Base-by-base conservation (phyloP, 2,113 vertebrate species). In the Varanus salvator region DNA sequence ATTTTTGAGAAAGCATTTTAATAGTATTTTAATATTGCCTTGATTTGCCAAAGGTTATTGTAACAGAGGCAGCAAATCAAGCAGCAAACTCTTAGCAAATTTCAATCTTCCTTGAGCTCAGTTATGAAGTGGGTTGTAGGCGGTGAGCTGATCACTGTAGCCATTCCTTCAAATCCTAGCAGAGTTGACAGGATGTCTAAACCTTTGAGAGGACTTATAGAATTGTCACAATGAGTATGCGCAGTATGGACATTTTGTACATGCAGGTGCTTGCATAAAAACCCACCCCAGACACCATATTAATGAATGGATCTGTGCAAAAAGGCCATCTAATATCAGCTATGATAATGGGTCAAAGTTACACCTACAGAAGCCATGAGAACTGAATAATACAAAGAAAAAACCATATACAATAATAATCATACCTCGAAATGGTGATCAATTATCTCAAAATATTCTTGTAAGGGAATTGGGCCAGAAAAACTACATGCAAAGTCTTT, bases 381-480 rank as follows among this genome's bases (percentile, higher is more conserved):
- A 7, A 84, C 21, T 74, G 57, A 60, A 17, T 80, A n/a, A 64
- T 34, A 54, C 4, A 44, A 80, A 64, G 8, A 66, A 9, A 80
- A 85, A 84, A 19, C 34, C 27, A 44, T 2, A 78, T 44, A 74
- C 31, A 74, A 72, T 72, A 31, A 81, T 60, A 44, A 92, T 14
- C 0, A 0, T 93, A 99, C 99, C 98, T 99, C 98, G 96, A 99
- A 99, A 97, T 99, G 99, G 29, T 90, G 96, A 95, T 99, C 98
- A 23, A 99, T 98, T n/a, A 97, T 96, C 88, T 98, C 97, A 96
- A 99, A 99, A 97, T 99, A 99, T 72, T 99, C 99, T 69, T 98
- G 96, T 89, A 99, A 96, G 0, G 99, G 99, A 80, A 99, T 85
- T 2, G 98, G 97, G 29, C 98, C 99, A 15, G 97, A 97, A 94